Conservation (phyloP, 1,140 invertebrate genomes). For the Eriocheir sinensis region DNA sequence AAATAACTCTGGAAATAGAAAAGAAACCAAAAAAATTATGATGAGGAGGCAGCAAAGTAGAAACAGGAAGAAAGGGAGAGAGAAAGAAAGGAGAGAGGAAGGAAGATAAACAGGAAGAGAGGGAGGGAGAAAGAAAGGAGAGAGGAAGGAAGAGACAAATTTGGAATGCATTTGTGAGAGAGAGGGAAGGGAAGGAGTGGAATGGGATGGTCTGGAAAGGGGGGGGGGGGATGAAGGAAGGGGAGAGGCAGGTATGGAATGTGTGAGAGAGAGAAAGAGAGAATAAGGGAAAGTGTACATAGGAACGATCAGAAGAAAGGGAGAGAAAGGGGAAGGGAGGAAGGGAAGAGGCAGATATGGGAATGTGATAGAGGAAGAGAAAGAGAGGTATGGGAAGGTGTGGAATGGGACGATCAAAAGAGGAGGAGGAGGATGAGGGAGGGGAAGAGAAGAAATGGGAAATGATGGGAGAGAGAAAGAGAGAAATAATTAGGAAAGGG, state of each 20-base stretch:
- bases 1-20: no score
- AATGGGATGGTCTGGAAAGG: neutral
- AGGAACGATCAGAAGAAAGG: no score
- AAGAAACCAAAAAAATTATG: no score
- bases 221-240: neutral
- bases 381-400: neutral
- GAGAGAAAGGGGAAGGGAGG: neutral
- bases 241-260: no score
- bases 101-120: neutral
- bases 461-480: neutral
- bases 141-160: neutral
- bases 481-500: neutral
- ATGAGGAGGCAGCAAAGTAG: no score
- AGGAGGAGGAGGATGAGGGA: no score
- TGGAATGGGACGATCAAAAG: no score
- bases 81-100: neutral
- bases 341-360: neutral
- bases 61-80: neutral
- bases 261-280: slow-evolving; percentile 22
- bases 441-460: no score
- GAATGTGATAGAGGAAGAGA: neutral
- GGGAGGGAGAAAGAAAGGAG: neutral
- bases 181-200: neutral
- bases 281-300: neutral
- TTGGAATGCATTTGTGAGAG: neutral